Base-by-base conservation (phyloP, 2,797 vertebrate species). In the Selene dorsalis region DNA sequence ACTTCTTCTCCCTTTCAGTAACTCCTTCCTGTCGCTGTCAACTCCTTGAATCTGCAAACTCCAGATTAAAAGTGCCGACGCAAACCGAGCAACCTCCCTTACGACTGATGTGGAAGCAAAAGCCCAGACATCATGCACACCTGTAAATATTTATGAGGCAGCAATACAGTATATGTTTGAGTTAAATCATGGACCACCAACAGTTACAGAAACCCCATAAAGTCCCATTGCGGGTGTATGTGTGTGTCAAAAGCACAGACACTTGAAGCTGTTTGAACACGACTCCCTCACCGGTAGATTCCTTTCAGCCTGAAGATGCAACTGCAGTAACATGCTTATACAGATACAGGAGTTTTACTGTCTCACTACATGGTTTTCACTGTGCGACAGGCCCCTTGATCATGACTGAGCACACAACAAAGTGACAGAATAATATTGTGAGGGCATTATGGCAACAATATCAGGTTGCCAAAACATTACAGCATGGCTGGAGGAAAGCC, bases 401-500 rank as follows among this genome's bases (percentile, higher is more conserved):
- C 87, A 83, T 61, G 84, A 85, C 56, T 70, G 82, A 84, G 78
- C 73, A 71, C 84, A 88, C 79, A 82, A 84, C 87, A 88, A 77
- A 89, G 85, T 91, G 84, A 88, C 84, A 82, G 81, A 88, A 84
- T 86, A 90, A 93, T 83, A 90, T 88, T 90, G 87, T 85, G 74
- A 75, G 75, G 88, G 85, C 81, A 82, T 84, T 91, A 84, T 82
- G 63, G 84, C 84, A 93, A 93, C 79, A 79, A 70, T 86, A 93
- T 92, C 90, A 77, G 77, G 73, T 89, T 92, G 76, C 83, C 82
- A 88, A 89, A 89, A 84, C 86, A 91, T 89, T 86, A 87, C 79
- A 61, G 85, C 89, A 83, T 82, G 52, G 69, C 76, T 93, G 90
- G 87, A 91, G 78, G 65, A 79, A 63, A 85, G 88, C 87, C 88